Evolutionary conservation across 2,113 vertebrate species (phyloP).

Genomic region (Edolisoma coerulescens): DNA sequence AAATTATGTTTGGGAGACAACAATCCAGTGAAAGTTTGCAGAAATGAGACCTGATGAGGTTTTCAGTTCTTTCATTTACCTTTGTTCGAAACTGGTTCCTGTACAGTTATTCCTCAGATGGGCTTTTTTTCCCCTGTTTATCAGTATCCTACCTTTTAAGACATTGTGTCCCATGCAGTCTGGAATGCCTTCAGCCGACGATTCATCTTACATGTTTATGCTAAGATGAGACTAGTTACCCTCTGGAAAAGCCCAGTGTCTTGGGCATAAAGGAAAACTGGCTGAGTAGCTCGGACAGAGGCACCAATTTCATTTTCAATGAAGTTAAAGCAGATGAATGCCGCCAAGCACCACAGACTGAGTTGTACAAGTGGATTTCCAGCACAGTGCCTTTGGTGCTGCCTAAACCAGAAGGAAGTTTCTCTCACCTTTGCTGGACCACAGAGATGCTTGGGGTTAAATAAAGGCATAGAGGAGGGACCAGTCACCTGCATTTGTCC

Average conservation of each 20-base stretch:
- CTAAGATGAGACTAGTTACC: not conserved
- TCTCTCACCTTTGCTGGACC: not conserved
- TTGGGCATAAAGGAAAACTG: not conserved
- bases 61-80: not conserved
- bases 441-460: not conserved
- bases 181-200: not conserved
- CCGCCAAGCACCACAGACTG: not conserved
- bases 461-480: not conserved
- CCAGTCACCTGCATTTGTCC: not conserved
- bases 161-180: not conserved
- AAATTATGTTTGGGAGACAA: not conserved
- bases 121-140: rapidly evolving
- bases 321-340: not conserved
- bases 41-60: not conserved
- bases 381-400: not conserved
- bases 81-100: not conserved
- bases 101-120: not conserved
- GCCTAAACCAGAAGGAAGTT: not conserved
- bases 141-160: not conserved
- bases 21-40: not conserved
- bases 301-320: not conserved
- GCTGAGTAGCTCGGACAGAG: not conserved
- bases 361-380: not conserved
- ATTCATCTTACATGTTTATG: not conserved
- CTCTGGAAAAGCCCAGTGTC: not conserved